Evolutionary conservation across 2,113 vertebrate species (phyloP).

Genomic region (Ranitomeya variabilis): DNA sequence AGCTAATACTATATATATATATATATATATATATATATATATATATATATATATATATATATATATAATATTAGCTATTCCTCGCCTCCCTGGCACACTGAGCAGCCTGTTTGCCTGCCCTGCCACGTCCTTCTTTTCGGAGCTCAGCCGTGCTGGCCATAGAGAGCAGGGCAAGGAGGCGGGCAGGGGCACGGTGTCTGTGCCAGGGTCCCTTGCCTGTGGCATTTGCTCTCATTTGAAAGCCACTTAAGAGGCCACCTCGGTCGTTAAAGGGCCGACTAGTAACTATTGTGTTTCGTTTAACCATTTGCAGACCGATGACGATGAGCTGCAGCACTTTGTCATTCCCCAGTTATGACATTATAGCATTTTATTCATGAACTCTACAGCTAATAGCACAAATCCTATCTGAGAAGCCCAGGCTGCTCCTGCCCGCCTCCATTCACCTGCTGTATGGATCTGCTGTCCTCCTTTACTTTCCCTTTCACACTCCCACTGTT

Average conservation of each 20-base stretch:
- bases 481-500: neutral
- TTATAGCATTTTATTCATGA: neutral
- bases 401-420: neutral
- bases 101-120: too few relatives aligned
- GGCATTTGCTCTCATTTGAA: slow-evolving; percentile 7
- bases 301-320: neutral
- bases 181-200: neutral
- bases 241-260: slow-evolving; percentile 28
- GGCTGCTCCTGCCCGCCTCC: neutral
- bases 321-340: neutral
- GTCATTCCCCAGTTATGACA: too few relatives aligned
- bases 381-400: neutral
- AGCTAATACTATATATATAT: too few relatives aligned
- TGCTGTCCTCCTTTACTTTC: neutral
- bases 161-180: neutral
- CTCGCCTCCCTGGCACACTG: too few relatives aligned
- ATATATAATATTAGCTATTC: too few relatives aligned
- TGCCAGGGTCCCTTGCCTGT: slow-evolving; percentile 26
- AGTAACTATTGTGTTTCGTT: neutral
- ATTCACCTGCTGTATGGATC: neutral
- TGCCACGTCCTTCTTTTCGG: neutral
- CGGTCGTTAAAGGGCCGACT: neutral
- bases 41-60: too few relatives aligned
- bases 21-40: too few relatives aligned
- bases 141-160: neutral